These are phyloP conservation scores for Hyperoplus immaculatus DNA, from an alignment of 2,797 vertebrate species.

Conservation along the genomic window DNA sequence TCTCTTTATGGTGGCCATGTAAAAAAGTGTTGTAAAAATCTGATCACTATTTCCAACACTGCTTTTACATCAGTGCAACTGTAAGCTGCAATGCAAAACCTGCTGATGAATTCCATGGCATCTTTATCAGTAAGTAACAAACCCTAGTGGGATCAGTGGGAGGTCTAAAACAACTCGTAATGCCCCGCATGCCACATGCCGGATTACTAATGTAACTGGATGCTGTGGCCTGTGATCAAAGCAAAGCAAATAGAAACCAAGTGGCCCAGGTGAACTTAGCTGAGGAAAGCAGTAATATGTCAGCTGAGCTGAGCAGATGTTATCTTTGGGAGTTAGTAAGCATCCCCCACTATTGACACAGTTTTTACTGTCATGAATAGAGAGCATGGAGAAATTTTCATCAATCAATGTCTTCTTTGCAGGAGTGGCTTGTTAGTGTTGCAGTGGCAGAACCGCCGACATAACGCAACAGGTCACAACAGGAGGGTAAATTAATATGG, in stretches of 20 bases:
- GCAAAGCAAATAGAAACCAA: conserved; percentile 8
- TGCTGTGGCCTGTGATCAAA: conserved; percentile 23
- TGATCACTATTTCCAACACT: not conserved
- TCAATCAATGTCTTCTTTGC: conserved; percentile 35
- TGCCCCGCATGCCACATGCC: not conserved
- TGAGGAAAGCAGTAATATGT: conserved; percentile 27
- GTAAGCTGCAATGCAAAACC: not conserved
- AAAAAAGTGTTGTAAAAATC: too few relatives aligned
- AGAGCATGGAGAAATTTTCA: conserved; percentile 35
- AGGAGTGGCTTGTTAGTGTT: conserved; percentile 26
- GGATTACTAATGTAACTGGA: conserved; percentile 12
- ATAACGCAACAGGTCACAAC: conserved; percentile 31
- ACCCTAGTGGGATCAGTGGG: not conserved
- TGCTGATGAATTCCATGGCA: not conserved
- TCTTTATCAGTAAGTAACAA: conserved; percentile 27
- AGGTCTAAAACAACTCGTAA: conserved; percentile 13
- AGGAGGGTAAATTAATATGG: conserved; percentile 20
- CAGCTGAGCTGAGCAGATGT: conserved; percentile 22
- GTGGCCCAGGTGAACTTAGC: not conserved
- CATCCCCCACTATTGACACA: conserved; percentile 26
- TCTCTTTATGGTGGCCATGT: too few relatives aligned
- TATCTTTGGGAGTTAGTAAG: conserved; percentile 11
- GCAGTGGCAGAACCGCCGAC: conserved; percentile 5
- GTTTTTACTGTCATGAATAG: conserved; percentile 26
- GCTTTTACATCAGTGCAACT: not conserved